phyloP scores from a whole-genome alignment of 35 echinoderm and acorn worm genomes.

The Stichopus chloronotus region DNA sequence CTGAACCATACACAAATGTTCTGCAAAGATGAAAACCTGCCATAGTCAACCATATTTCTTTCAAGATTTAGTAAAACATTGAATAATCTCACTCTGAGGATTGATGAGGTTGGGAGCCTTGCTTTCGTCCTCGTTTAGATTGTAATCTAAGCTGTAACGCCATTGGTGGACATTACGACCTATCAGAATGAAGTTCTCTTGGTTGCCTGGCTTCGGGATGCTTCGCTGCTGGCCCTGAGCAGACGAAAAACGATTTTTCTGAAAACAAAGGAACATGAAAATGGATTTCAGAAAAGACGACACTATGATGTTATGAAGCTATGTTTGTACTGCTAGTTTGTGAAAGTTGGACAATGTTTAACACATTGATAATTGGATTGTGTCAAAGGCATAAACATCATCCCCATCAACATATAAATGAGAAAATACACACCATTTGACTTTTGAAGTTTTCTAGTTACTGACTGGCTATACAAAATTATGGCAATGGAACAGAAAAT shows the following conservation, averaged over 20 bases:
- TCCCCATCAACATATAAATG: too few relatives aligned
- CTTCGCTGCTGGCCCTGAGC: not conserved
- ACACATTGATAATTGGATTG: too few relatives aligned
- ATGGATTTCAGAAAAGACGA: not conserved
- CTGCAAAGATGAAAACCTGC: too few relatives aligned
- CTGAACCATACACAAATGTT: too few relatives aligned
- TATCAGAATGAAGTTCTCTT: slow-evolving; percentile 82
- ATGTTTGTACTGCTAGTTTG: not conserved
- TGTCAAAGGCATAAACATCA: too few relatives aligned
- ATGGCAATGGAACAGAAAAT: too few relatives aligned
- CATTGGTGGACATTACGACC: slow-evolving; percentile 95
- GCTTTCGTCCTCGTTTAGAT: slow-evolving; percentile 55
- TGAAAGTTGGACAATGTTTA: too few relatives aligned
- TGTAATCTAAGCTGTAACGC: slow-evolving; percentile 83
- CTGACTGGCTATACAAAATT: too few relatives aligned
- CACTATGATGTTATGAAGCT: not conserved
- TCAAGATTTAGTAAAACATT: too few relatives aligned
- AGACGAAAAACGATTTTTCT: slow-evolving; percentile 52
- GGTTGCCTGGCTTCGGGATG: slow-evolving; percentile 57
- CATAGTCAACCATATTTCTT: too few relatives aligned
- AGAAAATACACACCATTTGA: too few relatives aligned
- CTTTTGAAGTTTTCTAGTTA: too few relatives aligned
- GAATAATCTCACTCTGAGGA: slow-evolving; percentile 69
- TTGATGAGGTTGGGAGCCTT: slow-evolving; percentile 76
- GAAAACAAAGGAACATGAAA: not conserved